These are phyloP conservation scores for Odontocerum albicorne DNA, from an alignment of 2,888 invertebrate species.

Conservation along the genomic window DNA sequence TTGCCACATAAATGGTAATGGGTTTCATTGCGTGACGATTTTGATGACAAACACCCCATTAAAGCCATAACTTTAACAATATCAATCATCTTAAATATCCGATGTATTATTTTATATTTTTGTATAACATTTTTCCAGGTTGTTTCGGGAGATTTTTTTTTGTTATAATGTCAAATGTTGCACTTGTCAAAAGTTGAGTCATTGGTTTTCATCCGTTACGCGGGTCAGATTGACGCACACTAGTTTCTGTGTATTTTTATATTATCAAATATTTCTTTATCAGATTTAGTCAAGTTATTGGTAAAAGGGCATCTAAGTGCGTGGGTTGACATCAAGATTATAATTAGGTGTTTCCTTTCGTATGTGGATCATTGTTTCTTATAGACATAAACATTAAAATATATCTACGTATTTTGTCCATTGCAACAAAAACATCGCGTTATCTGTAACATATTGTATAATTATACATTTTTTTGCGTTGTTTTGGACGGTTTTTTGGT, in stretches of 20 bases:
- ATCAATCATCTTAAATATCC: constrained; percentile 45
- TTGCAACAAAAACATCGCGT: constrained; percentile 1
- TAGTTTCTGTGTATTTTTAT: background rate
- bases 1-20: constrained; percentile 61
- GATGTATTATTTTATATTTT: constrained; percentile 42
- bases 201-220: constrained; percentile 44
- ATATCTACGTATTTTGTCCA: background rate
- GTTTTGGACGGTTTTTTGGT: background rate
- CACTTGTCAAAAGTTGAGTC: constrained; percentile 61
- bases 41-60: constrained; percentile 43
- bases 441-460: constrained; percentile 1
- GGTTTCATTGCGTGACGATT: constrained; percentile 52
- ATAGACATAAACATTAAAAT: background rate
- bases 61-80: constrained; percentile 41
- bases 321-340: background rate
- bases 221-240: constrained; percentile 13
- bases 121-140: constrained; percentile 43
- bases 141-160: constrained; percentile 47
- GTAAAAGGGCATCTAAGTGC: background rate
- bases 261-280: background rate
- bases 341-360: background rate
- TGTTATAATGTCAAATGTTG: constrained; percentile 56
- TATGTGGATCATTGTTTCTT: background rate
- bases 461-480: background rate
- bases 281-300: background rate